phyloP scores from a whole-genome alignment of 1,140 invertebrate species.

The Nixonia krombeini region DNA sequence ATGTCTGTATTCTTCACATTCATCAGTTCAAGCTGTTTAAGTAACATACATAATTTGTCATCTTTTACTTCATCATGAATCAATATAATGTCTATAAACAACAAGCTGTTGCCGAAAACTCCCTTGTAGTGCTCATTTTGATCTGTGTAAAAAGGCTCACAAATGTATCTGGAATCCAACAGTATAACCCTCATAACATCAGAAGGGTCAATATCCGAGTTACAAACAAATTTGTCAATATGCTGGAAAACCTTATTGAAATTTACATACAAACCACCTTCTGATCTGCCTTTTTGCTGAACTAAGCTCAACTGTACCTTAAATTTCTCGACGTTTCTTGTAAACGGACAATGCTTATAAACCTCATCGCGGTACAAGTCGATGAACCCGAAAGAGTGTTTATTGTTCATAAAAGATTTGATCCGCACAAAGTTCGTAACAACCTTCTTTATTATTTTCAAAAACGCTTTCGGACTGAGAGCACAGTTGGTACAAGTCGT shows the following conservation, averaged over 20 bases:
- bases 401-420: background rate
- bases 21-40: background rate
- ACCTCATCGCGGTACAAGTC: background rate
- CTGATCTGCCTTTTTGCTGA: background rate
- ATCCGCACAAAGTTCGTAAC: background rate
- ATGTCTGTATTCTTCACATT: background rate
- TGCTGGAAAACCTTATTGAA: background rate
- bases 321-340: background rate
- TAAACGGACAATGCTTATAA: background rate
- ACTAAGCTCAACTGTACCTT: too few species aligned
- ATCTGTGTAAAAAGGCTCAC: background rate
- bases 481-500: background rate
- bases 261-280: background rate
- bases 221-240: background rate
- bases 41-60: background rate
- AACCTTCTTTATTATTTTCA: background rate
- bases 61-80: background rate
- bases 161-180: too few species aligned
- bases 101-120: background rate
- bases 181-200: too few species aligned
- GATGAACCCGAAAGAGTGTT: background rate
- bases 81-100: background rate
- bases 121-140: background rate
- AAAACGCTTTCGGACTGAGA: too few species aligned
- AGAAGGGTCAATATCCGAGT: background rate